These are phyloP conservation scores for Xerus rutilus DNA, from an alignment of 2,797 vertebrate species.

Conservation along the genomic window DNA sequence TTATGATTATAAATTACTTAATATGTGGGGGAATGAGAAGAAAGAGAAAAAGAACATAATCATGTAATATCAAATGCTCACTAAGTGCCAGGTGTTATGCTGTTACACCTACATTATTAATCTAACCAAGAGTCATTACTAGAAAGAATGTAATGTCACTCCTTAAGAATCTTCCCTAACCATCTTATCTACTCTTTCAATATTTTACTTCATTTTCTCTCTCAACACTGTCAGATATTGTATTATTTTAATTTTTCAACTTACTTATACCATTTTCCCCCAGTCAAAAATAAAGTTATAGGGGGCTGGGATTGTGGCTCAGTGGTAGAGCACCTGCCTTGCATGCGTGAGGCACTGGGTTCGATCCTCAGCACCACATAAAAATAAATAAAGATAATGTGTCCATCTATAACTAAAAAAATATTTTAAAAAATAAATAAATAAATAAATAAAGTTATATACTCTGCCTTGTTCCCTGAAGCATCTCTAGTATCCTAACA, in stretches of 20 bases:
- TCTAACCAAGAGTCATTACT: slow-evolving; percentile 20
- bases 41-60: background rate
- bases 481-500: background rate
- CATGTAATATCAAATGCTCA: slow-evolving; percentile 37
- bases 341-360: too few species aligned
- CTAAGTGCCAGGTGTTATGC: background rate
- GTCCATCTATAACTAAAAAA: too few species aligned
- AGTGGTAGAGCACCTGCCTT: too few species aligned
- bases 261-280: background rate
- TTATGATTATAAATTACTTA: slow-evolving; percentile 34
- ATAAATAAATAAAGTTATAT: background rate
- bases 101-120: background rate
- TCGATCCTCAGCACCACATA: too few species aligned
- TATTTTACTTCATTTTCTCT: background rate
- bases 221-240: background rate
- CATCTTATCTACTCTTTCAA: background rate
- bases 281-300: background rate
- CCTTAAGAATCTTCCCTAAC: background rate
- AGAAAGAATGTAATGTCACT: background rate
- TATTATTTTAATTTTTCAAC: background rate
- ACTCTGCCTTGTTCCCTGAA: background rate
- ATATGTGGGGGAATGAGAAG: background rate
- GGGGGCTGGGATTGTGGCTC: too few species aligned
- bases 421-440: too few species aligned
- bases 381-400: too few species aligned